Base-by-base conservation (phyloP, 1,140 invertebrate species). In the Asobara japonica region DNA sequence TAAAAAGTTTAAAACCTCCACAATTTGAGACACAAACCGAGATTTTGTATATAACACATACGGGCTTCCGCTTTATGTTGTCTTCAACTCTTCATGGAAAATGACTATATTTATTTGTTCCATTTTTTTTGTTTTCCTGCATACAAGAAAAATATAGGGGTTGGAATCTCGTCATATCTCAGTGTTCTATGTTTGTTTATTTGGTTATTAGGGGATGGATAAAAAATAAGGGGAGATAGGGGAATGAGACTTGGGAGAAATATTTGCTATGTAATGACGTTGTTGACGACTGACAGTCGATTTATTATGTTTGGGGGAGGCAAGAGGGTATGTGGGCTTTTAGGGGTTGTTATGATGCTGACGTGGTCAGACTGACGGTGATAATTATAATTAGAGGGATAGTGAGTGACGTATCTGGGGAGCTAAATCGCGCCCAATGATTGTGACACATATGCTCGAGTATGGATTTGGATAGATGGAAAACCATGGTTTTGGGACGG, bases 361-460 rank as follows among this genome's bases (percentile, higher is more conserved):
- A 56, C 10, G 18, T 56, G 5, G 22, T 25, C 51, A 56, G 22
- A 25, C 1, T 56, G 20, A 45, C 18, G 41, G 7, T 7, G 41
- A 56, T 56, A 56, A 56, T 56, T 10, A 56, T 18, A 56, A 27
- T 56, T 20, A 56, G 2, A 56, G 51, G 51, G 51, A 56, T 56
- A 25, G 36, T 45, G 51, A 56, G 22, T 56, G 51, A 56, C 51
- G 10, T 27, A 56, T 56, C 51, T 18, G 8, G 51, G 22, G 25
- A 36, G 5, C 31, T n/a, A 36, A 11, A 36, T 36, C 31, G 31
- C 5, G 11, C 5, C 5, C 22, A 18, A 25, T 56, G 2, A 25
- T 56, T 56, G 3, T 56, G 22, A 56, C 25, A 11, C 51, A 56
- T 10, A 56, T 18, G 51, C 6, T 27, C 18, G n/a, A 27, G 22